Evolutionary conservation across 37 sponge, comb jelly and placozoan species (phyloP).

Genomic region (Haliclona indistincta): DNA sequence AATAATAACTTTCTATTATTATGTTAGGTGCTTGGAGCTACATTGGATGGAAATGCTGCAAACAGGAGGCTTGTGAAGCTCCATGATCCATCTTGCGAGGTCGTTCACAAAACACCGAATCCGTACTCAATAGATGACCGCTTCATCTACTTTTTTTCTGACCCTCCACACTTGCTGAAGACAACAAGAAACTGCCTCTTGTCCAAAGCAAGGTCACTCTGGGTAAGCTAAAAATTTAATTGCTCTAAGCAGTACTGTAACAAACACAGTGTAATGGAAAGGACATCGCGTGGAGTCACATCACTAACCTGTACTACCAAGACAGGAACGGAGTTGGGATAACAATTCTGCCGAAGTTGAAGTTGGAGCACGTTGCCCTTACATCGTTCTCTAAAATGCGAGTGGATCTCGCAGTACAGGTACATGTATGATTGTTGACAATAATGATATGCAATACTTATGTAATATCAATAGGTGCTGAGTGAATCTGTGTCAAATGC

Average conservation of each 20-base stretch:
- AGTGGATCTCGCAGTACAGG: too few species aligned
- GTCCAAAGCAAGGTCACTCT: not conserved
- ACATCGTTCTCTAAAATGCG: not conserved
- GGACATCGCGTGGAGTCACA: slow-evolving; percentile 19
- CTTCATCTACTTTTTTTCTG: slow-evolving; percentile 43
- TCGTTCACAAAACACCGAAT: slow-evolving; percentile 27
- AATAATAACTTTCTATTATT: not conserved
- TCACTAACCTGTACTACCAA: slow-evolving; percentile 8
- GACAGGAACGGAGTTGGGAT: slow-evolving; percentile 8
- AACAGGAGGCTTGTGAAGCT: slow-evolving; percentile 25
- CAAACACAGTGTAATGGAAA: slow-evolving; percentile 20
- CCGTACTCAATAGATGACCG: slow-evolving; percentile 31
- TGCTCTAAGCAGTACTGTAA: too few species aligned
- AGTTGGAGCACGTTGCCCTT: slow-evolving; percentile 10
- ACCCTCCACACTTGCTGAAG: slow-evolving; percentile 46
- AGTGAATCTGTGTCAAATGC: slow-evolving; percentile 50
- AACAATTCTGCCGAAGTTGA: slow-evolving; percentile 5
- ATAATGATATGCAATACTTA: not conserved
- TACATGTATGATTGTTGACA: not conserved
- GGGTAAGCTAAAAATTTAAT: slow-evolving; percentile 25
- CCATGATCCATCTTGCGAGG: slow-evolving; percentile 4
- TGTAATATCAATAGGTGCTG: slow-evolving; percentile 12
- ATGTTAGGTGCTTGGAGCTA: not conserved
- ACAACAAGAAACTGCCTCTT: slow-evolving; percentile 33
- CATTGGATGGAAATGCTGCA: slow-evolving; percentile 15